Base-by-base conservation (phyloP, 1,140 invertebrate genomes). In the Sinonovacula constricta region DNA sequence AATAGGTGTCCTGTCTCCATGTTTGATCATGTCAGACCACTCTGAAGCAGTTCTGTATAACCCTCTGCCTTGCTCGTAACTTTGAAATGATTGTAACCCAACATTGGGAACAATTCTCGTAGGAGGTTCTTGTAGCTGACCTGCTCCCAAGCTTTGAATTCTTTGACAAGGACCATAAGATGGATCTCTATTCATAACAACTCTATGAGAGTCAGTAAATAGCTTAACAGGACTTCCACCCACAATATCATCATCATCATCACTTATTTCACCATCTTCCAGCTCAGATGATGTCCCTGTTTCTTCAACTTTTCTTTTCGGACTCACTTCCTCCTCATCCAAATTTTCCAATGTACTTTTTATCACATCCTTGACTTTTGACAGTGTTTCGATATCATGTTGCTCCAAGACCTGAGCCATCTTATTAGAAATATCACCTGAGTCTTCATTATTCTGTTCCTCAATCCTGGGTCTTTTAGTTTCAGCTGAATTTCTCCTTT, bases 221-320 rank as follows among this genome's bases (percentile, higher is more conserved):
- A 18, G 39, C 7, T 45, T 18, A 10, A 18, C 18, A 45, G 39
- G 39, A 45, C 7, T 18, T 10, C 7, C 7, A 30, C 54, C 45
- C 12, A 30, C 45, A 51, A 26, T 30, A 34, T 24, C 39, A 10
- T 53, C 45, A 51, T 69, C 66, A 24, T 76, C 72, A 36, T 76
- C 72, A 65, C 59, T 65, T 18, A 76, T 76, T 59, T 76, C 72
- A n/a, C 72, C 72, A 76, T 76, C 72, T 65, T 76, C 72, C 56
- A 66, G 53, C 31, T 76, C 72, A 14, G 54, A 60, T 45, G 33
- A 39, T 30, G 36, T 34, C 2, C 31, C 68, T 39, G 68, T 57
- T 3, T 24, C 68, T 24, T 14, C 22, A 4, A 22, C 12, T 7
- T 70, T 34, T 36, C 18, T 59, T 22, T 57, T 28, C 18, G n/a